A percentile compares a stretch with the other conserved stretches of the same genome.
phyloP scores from a whole-genome alignment of 2,888 invertebrate genomes.

The Chaitophorus viminalis region DNA sequence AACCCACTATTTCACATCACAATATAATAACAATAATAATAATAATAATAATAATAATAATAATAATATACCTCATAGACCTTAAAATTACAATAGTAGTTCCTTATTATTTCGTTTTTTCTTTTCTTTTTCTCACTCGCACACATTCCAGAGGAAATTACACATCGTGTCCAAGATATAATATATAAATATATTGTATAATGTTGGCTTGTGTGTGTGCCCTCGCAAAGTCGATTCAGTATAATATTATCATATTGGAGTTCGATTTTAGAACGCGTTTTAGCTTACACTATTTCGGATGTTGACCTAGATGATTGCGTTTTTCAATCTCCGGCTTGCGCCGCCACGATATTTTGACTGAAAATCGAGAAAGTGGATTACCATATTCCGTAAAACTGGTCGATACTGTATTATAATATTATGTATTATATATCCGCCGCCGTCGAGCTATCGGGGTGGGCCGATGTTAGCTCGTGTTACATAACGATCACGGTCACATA shows the following conservation, averaged over 20 bases:
- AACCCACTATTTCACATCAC: too few relatives aligned
- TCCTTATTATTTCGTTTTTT: too few relatives aligned
- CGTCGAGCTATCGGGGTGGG: slow-evolving; percentile 8
- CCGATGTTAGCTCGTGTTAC: slow-evolving; percentile 2
- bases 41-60: too few relatives aligned
- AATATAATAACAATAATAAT: too few relatives aligned
- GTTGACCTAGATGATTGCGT: slow-evolving; percentile 4
- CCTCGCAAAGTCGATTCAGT: too few relatives aligned
- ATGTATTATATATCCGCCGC: not conserved
- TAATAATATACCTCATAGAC: too few relatives aligned
- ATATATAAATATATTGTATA: not conserved
- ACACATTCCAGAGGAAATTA: too few relatives aligned
- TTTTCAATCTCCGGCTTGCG: not conserved
- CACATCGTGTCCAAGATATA: not conserved
- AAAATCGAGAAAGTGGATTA: slow-evolving; percentile 6
- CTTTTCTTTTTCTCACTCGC: too few relatives aligned
- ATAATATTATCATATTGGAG: too few relatives aligned
- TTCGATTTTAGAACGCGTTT: too few relatives aligned
- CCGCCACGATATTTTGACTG: not conserved
- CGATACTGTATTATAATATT: not conserved
- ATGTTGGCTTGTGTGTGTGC: not conserved
- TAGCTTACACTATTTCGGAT: not conserved
- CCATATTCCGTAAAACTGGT: slow-evolving; percentile 22
- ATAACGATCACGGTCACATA: slow-evolving; percentile 28
- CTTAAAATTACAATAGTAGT: too few relatives aligned